phyloP scores from a whole-genome alignment of 1,140 invertebrate genomes.

The Sitobion miscanthi region DNA sequence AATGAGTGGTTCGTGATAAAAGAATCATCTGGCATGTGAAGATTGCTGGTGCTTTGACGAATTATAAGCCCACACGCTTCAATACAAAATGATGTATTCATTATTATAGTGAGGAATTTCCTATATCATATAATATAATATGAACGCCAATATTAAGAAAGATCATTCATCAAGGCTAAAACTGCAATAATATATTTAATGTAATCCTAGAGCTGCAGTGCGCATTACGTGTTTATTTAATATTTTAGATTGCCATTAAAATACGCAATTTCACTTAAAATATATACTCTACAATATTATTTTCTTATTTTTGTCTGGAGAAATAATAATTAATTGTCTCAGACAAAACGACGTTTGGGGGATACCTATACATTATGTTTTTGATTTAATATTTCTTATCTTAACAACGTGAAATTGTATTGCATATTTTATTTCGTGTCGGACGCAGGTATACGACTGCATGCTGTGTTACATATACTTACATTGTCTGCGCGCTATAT shows the following conservation, averaged over 20 bases:
- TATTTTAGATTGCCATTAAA: not conserved
- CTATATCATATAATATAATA: too few relatives aligned
- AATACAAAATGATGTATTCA: not conserved
- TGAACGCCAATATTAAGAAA: not conserved
- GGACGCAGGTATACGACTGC: not conserved
- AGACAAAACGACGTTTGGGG: not conserved
- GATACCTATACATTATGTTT: not conserved
- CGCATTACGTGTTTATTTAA: not conserved
- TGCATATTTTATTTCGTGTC: not conserved
- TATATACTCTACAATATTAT: not conserved
- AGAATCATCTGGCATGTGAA: not conserved
- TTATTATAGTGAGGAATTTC: not conserved
- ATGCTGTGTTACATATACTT: conserved; percentile 2
- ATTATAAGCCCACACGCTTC: not conserved
- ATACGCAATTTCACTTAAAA: not conserved
- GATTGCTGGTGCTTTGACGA: not conserved
- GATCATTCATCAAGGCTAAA: not conserved
- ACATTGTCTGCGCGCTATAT: not conserved
- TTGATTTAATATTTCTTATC: not conserved
- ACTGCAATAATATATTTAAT: not conserved
- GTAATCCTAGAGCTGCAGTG: not conserved
- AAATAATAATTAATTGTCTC: not conserved
- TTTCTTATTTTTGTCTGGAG: too few relatives aligned
- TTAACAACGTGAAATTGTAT: not conserved
- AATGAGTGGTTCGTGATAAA: too few relatives aligned